Evolutionary conservation across 1,140 invertebrate genomes (phyloP), one percentile per base, ranked within the genome.

Genomic region (Pachyrhynchus sulphureomaculatus): DNA sequence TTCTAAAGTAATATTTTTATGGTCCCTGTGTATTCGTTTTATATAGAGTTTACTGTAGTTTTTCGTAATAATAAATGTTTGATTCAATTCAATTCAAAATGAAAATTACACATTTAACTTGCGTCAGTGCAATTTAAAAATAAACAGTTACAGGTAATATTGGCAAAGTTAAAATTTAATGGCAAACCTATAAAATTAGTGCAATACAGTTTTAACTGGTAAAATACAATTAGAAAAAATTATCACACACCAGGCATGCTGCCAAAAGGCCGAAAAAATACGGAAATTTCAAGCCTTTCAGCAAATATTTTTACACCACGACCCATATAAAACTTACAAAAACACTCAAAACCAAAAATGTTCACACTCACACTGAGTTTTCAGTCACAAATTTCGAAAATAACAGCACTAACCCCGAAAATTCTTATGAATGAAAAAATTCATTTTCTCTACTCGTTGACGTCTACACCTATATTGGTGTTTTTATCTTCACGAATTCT

Each of bases 371-470:
- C 52, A 54, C 9, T 2, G 29, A 37, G 6, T 54, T 54, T 54
- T 54, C 52, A 54, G 52, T 54, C 52, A 54, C 34, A 54, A 54
- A 21, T 54, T 54, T 54, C 18, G 20, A 54, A 54, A 54, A 41
- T 23, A 42, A 15, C 3, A 42, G 10, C 41, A 42, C 41, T 20
- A 18, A 26, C 24, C 24, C 3, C 24, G 24, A 26, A 26, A 26
- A 26, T 26, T 26, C 24, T 8, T 26, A 26, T 26, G 24, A 4
- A 26, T 4, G 3, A 26, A 26, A 26, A 26, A 26, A 26, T 26
- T n/a, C n/a, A n/a, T n/a, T n/a, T n/a, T n/a, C n/a, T n/a, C n/a
- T n/a, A n/a, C n/a, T n/a, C n/a, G n/a, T n/a, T n/a, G n/a, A n/a
- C n/a, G n/a, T n/a, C n/a, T n/a, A n/a, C n/a, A n/a, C n/a, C n/a